Evolutionary conservation across 2,888 invertebrate genomes (phyloP), one percentile per base, ranked within the genome.

Genomic region (Synanthedon andrenaeformis): DNA sequence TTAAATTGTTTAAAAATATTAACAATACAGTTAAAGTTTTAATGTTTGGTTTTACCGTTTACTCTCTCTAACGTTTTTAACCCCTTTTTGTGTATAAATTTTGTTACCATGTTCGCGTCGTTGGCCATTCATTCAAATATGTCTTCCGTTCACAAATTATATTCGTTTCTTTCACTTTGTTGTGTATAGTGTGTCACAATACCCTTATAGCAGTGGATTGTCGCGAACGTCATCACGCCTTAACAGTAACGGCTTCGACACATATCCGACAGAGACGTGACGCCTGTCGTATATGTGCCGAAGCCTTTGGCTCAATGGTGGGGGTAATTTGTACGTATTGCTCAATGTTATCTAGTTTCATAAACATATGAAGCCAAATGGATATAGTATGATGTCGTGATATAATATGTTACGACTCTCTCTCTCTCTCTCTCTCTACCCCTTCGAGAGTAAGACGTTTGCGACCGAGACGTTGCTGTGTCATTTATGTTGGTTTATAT

Each of bases 341-440:
- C 84, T 83, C 84, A 82, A 82, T 81, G 72, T 77, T 77, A 70
- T 82, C 75, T 82, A 82, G 82, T 82, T 73, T 70, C 68, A 63
- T 64, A 58, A 66, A 68, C 64, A 35, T 35, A 70, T 67, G 66
- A 78, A 76, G 77, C 80, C 80, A 80, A 80, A 62, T 67, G 58
- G 61, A 63, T 62, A 14, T 53, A 23, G 49, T 49, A 41, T 48
- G 23, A 48, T n/a, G 11, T 41, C 13, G 42, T 41, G 35, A 17
- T 23, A 42, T 13, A 42, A 13, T 17, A 42, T 12, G 6, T 51
- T 35, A 14, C 13, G n/a, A 51, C 13, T 12, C 41, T n/a, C n/a
- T n/a, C n/a, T n/a, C n/a, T n/a, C n/a, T n/a, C n/a, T n/a, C n/a
- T n/a, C n/a, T n/a, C n/a, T 13, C 51, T 42, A 41, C 42, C 23